Evolutionary conservation across 1,140 invertebrate species (phyloP).

Genomic region (Gyrodactylus salaris): DNA sequence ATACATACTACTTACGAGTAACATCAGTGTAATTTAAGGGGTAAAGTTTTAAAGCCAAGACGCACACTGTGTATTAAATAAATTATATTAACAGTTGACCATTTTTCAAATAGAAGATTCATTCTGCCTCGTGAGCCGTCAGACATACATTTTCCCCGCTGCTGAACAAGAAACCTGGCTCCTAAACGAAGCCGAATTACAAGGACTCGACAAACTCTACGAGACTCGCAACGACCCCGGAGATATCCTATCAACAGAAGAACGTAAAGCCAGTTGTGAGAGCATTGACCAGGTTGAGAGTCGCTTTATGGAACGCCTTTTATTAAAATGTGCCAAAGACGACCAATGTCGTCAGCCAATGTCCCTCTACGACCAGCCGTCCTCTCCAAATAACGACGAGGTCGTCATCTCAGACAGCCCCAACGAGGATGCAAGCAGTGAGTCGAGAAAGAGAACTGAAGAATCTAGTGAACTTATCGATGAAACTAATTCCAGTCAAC

Average conservation of each 20-base stretch:
- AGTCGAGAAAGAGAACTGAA: too few species aligned
- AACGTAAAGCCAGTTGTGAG: neutral
- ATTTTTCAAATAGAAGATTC: neutral
- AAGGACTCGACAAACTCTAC: neutral
- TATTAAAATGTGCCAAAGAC: neutral
- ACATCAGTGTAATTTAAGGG: too few species aligned
- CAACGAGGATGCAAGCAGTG: too few species aligned
- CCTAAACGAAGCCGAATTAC: neutral
- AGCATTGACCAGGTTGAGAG: neutral
- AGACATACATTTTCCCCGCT: neutral
- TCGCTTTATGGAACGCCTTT: neutral
- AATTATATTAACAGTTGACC: neutral
- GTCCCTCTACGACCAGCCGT: neutral
- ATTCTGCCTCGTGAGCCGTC: neutral
- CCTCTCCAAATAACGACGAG: neutral
- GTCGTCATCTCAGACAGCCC: neutral
- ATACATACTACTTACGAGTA: too few species aligned
- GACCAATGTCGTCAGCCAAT: neutral
- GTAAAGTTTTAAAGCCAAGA: too few species aligned
- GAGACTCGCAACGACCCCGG: neutral
- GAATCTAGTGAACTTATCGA: too few species aligned
- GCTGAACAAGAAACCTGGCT: neutral
- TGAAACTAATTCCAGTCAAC: too few species aligned
- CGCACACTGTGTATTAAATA: neutral
- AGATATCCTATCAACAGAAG: neutral